A percentile compares a stretch with the other conserved stretches of the same genome.
phyloP scores from a whole-genome alignment of 1,140 invertebrate species.

The Piezodorus guildinii region DNA sequence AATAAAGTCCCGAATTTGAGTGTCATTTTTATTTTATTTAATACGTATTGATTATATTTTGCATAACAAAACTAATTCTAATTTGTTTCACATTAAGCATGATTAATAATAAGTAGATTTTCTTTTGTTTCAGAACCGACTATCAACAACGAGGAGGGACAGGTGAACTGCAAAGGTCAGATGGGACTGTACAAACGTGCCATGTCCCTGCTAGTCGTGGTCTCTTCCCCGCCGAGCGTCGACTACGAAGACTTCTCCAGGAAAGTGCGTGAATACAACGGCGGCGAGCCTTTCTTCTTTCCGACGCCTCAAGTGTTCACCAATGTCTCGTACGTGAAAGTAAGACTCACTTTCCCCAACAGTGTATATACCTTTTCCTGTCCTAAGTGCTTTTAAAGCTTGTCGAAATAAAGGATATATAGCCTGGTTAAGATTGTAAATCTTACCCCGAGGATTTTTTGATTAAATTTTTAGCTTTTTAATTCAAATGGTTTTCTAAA shows the following conservation, averaged over 20 bases:
- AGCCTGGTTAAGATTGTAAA: too few species aligned
- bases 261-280: conserved; percentile 63
- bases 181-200: conserved; percentile 41
- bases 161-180: too few species aligned
- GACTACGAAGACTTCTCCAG: conserved; percentile 60
- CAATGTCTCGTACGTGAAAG: conserved; percentile 24
- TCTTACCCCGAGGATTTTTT: too few species aligned
- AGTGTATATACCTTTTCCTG: too few species aligned
- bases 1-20: too few species aligned
- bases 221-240: conserved; percentile 61
- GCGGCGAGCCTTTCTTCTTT: conserved; percentile 63
- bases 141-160: neutral
- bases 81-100: neutral
- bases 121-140: neutral
- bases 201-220: conserved; percentile 69
- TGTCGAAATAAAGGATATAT: too few species aligned
- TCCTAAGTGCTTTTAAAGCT: too few species aligned
- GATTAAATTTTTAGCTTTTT: too few species aligned
- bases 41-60: too few species aligned
- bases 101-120: conserved; percentile 1
- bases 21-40: too few species aligned
- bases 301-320: conserved; percentile 43
- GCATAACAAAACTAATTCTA: neutral
- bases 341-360: conserved; percentile 8
- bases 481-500: too few species aligned